Conservation (phyloP, 2,797 vertebrate genomes). For the Falco berigora region DNA sequence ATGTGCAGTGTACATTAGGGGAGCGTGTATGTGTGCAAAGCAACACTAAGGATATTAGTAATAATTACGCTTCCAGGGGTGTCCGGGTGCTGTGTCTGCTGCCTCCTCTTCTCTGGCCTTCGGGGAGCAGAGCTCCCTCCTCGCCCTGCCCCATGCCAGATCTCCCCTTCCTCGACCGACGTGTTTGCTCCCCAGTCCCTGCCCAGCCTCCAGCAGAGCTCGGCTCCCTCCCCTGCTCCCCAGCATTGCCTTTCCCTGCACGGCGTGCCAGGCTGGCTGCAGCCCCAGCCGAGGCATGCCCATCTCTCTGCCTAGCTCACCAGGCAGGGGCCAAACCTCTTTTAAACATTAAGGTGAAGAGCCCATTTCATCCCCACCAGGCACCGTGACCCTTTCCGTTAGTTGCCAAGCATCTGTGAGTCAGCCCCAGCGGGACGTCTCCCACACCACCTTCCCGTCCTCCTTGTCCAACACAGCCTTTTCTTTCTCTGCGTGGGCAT, state of each 20-base stretch:
- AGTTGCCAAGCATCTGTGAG: not conserved
- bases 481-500: not conserved
- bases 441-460: not conserved
- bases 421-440: not conserved
- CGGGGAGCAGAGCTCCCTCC: not conserved
- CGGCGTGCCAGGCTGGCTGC: not conserved
- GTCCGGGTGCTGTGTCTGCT: not conserved
- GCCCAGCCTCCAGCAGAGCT: not conserved
- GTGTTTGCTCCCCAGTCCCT: not conserved
- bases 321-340: not conserved
- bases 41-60: not conserved
- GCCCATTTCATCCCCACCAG: not conserved
- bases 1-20: slow-evolving; percentile 6
- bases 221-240: not conserved
- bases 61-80: not conserved
- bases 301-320: not conserved
- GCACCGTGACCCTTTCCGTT: not conserved
- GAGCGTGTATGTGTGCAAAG: not conserved
- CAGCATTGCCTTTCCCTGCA: accelerated
- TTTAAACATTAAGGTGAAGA: not conserved
- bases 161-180: accelerated
- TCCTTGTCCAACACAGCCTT: not conserved
- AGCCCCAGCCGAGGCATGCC: not conserved
- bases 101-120: not conserved
- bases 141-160: not conserved